Conservation (phyloP, 2,888 invertebrate species). For the Andrena flavipes region DNA sequence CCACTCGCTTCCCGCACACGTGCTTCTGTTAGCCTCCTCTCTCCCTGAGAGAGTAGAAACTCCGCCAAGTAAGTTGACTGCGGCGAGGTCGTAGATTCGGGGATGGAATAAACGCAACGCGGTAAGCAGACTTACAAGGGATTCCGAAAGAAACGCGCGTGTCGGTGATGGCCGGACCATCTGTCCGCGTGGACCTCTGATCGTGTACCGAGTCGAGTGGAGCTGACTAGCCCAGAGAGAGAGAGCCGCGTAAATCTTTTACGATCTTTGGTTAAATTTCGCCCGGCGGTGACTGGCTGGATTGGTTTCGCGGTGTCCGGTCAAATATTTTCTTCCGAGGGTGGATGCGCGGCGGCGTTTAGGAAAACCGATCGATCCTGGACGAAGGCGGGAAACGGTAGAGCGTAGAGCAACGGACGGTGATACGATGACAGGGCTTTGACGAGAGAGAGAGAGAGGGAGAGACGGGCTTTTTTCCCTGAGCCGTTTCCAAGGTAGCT, state of each 20-base stretch:
- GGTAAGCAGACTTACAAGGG: conserved; percentile 11
- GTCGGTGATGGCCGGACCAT: conserved; percentile 30
- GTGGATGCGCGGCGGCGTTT: conserved; percentile 14
- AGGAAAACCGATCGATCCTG: conserved; percentile 44
- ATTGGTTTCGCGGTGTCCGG: not conserved
- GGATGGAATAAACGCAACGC: conserved; percentile 19
- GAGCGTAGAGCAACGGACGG: not conserved
- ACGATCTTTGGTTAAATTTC: conserved; percentile 4
- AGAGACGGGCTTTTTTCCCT: conserved; percentile 64
- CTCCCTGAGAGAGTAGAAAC: not conserved
- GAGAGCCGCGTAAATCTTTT: conserved; percentile 24
- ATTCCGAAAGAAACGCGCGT: conserved; percentile 31
- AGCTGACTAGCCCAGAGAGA: not conserved
- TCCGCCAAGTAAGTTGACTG: not conserved
- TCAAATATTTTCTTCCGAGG: not conserved
- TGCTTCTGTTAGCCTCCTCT: conserved; percentile 6
- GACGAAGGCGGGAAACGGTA: conserved; percentile 15
- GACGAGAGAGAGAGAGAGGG: conserved; percentile 56
- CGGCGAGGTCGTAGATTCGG: conserved; percentile 5
- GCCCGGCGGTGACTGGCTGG: not conserved
- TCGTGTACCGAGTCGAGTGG: not conserved
- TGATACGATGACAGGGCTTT: conserved; percentile 59
- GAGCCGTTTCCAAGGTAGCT: conserved; percentile 74
- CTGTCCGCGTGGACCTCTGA: conserved; percentile 20
- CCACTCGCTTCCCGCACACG: conserved; percentile 1